phyloP scores from a whole-genome alignment of 2,888 invertebrate genomes.

The Pheosia tremula region DNA sequence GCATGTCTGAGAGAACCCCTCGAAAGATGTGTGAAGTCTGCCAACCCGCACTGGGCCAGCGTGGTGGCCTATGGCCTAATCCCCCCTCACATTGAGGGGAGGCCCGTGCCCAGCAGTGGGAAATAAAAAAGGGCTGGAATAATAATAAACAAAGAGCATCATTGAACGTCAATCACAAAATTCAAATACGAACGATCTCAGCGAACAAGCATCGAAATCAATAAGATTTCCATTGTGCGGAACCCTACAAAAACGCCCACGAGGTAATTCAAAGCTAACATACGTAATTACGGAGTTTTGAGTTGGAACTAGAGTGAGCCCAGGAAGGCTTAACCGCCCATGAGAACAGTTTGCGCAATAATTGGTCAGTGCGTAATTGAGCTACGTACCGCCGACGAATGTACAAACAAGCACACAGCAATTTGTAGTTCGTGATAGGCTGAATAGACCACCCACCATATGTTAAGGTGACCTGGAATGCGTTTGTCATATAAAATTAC shows the following conservation, averaged over 20 bases:
- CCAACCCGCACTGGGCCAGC: too few relatives aligned
- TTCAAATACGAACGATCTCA: slow-evolving; percentile 5
- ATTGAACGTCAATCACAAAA: neutral
- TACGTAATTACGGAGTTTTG: slow-evolving; percentile 55
- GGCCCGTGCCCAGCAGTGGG: too few relatives aligned
- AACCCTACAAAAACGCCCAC: slow-evolving; percentile 45
- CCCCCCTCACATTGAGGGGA: too few relatives aligned
- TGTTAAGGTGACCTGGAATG: slow-evolving; percentile 18
- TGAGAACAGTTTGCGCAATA: slow-evolving; percentile 66
- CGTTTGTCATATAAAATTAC: too few relatives aligned
- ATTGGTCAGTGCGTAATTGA: slow-evolving; percentile 67
- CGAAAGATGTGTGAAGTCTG: too few relatives aligned
- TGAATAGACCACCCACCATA: slow-evolving; percentile 62
- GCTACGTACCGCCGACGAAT: slow-evolving; percentile 49
- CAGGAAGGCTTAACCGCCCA: slow-evolving; percentile 35
- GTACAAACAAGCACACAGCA: slow-evolving; percentile 57
- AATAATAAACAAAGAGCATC: too few relatives aligned
- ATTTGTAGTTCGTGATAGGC: slow-evolving; percentile 60
- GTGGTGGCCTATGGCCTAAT: too few relatives aligned
- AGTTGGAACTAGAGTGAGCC: slow-evolving; percentile 39
- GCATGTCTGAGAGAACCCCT: too few relatives aligned
- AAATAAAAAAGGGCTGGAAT: too few relatives aligned
- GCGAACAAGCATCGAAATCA: slow-evolving; percentile 11
- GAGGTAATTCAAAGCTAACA: slow-evolving; percentile 55
- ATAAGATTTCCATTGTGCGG: slow-evolving; percentile 9